A percentile compares a stretch with the other conserved stretches of the same genome.
These are phyloP conservation scores for Anguilla obscura DNA, from an alignment of 2,797 vertebrate species.

Conservation along the genomic window DNA sequence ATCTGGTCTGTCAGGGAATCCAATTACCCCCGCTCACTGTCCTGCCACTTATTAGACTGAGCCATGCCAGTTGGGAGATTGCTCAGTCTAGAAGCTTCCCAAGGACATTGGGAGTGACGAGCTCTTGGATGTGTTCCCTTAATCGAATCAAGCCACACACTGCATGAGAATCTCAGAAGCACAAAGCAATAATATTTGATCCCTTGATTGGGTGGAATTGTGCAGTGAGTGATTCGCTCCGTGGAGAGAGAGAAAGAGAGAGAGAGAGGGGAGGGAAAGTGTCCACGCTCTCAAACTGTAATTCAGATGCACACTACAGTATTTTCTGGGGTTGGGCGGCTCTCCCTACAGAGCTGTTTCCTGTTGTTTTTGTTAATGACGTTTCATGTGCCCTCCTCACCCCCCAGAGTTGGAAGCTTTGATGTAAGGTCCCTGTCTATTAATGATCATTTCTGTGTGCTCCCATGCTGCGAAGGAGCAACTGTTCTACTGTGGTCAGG, in stretches of 20 bases:
- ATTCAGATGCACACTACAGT: neutral
- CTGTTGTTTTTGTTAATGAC: neutral
- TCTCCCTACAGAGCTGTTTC: neutral
- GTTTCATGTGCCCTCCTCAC: neutral
- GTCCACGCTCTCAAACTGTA: neutral
- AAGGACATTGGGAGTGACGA: neutral
- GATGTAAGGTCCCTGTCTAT: neutral
- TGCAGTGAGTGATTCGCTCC: neutral
- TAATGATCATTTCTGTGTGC: neutral
- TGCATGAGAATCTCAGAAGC: neutral
- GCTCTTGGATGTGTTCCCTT: neutral
- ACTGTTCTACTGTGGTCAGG: neutral
- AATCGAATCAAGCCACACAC: neutral
- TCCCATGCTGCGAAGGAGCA: neutral
- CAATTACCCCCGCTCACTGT: constrained; percentile 8
- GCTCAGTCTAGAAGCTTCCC: neutral
- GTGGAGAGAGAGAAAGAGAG: neutral
- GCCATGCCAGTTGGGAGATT: constrained; percentile 15
- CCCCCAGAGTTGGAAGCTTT: neutral
- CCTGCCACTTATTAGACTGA: constrained; percentile 14
- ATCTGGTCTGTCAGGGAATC: constrained; percentile 1
- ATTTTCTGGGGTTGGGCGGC: neutral
- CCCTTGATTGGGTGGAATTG: neutral
- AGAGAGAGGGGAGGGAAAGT: neutral
- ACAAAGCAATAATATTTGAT: constrained; percentile 14